Base-by-base conservation (phyloP, 2,797 vertebrate species). In the Coregonus ussuriensis region DNA sequence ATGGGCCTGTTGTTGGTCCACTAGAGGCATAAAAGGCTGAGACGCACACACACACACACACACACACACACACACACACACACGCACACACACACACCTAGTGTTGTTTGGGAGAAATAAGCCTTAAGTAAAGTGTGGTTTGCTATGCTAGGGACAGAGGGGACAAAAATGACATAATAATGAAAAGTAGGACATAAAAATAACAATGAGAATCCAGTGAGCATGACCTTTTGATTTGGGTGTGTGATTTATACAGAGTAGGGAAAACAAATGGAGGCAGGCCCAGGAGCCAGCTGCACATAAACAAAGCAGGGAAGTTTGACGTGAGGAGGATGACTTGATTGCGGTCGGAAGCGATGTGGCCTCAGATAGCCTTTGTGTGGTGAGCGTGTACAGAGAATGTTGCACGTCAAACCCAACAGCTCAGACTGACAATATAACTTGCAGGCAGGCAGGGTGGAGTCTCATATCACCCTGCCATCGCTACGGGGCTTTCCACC, bases 321-420 rank as follows among this genome's bases (percentile, higher is more conserved):
- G 66, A 83, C 70, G 56, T n/a, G 74, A 84, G 72, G 80, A 85
- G 72, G 81, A 85, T 72, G 7, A 76, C 83, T 85, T 85, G 83
- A 90, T 82, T 87, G 85, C 77, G 79, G 85, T 77, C 82, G 84
- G 88, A 87, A 86, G 83, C 74, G 78, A 51, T 6, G 29, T 78
- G 84, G 82, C 90, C 91, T 93, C 76, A 86, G 87, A 84, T 84
- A 80, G 88, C 89, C 89, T 88, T 80, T 74, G 59, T 70, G 82
- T 72, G 79, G 77, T 35, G 75, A 75, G 63, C 77, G 79, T 84
- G 75, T 69, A 77, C 75, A 29, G 68, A 81, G 51, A 72, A 81
- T 77, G 37, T 21, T 47, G 80, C 68, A 74, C 18, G 29, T 84
- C 65, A 53, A 4, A 59, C 77, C 71, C 5, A 35, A 25, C 35